Evolutionary conservation across 2,888 invertebrate species (phyloP).

Genomic region (Microchrysa polita): DNA sequence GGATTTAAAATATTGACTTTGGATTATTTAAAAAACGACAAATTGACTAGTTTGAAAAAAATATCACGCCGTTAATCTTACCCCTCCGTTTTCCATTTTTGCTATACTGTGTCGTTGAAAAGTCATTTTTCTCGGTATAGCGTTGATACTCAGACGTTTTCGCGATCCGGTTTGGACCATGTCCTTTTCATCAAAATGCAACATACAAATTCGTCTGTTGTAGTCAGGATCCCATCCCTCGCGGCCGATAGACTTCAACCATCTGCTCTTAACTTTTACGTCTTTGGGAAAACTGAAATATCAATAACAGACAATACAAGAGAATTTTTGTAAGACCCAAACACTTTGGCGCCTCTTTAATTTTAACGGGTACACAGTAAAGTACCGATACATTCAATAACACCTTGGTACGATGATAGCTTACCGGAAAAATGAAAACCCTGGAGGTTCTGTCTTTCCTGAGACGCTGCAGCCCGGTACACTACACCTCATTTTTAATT

Average conservation of each 20-base stretch:
- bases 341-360: too few species aligned
- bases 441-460: background rate
- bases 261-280: background rate
- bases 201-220: background rate
- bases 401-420: background rate
- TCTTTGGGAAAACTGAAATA: background rate
- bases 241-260: background rate
- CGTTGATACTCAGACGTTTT: background rate
- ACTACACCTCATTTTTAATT: slow-evolving; percentile 6
- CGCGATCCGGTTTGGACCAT: background rate
- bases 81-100: too few species aligned
- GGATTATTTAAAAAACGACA: too few species aligned
- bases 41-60: too few species aligned
- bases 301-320: background rate
- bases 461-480: background rate
- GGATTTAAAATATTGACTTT: too few species aligned
- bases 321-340: background rate
- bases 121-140: background rate
- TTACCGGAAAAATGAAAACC: slow-evolving; percentile 1
- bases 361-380: background rate
- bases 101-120: too few species aligned
- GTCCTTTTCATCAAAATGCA: background rate
- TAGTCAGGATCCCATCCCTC: background rate
- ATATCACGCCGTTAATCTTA: too few species aligned
- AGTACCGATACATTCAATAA: background rate